Evolutionary conservation across 1,140 invertebrate species (phyloP), one percentile per base, ranked within the genome.

Genomic region (Lucilia sericata): DNA sequence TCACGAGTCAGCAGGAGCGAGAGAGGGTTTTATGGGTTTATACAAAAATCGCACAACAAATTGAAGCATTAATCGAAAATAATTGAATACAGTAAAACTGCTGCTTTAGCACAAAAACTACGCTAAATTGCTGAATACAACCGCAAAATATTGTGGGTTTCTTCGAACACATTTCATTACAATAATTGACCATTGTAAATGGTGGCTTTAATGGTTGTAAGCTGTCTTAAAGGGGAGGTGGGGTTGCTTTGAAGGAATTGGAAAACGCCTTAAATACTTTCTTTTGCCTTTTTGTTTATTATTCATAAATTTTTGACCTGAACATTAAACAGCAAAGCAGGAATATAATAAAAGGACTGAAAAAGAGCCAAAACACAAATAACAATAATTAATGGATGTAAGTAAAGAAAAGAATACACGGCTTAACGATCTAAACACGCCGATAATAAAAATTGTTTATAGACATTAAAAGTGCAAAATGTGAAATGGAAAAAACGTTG

Each of bases 281-380:
- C 8, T 5, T 65, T 70, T 70, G 60, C 51, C 51, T 14, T 14
- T 12, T 21, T 19, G 60, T 70, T 70, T 70, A 70, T 70, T 70
- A 70, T 70, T 70, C 60, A 70, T 70, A 70, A 70, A 70, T 70
- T 65, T 30, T 70, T 70, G n/a, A 70, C 4, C n/a, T 70, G 19
- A 70, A 70, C 60, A 70, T 70, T 70, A 70, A 70, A 70, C 19
- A 5, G 13, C 10, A 10, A n/a, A 5, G 13, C 4, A 60, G 0
- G 51, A 14, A 60, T 14, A 12, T 14, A 5, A 30, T 30, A 30
- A 30, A 60, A 70, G 8, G 19, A 19, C 25, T 30, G 25, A 30
- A 30, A 30, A 3, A 30, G 25, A 30, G 3, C 25, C 3, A 3
- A 30, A 30, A 30, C 25, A 70, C 17, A 70, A 70, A 21, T 17